Base-by-base conservation (phyloP, 2,888 invertebrate genomes). In the Belgica antarctica region DNA sequence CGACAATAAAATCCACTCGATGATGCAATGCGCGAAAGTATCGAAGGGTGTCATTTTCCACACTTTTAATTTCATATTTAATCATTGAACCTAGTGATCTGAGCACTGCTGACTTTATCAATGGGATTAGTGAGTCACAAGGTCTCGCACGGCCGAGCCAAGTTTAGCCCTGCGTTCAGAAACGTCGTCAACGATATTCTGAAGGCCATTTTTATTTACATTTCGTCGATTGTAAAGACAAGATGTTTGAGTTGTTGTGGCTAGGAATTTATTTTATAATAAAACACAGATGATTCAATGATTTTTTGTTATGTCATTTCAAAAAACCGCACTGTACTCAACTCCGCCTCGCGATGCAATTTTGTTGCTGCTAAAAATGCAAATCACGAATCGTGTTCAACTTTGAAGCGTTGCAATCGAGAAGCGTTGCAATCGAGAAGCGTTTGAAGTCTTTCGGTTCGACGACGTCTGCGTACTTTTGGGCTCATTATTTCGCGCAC, bases 121-220 rank as follows among this genome's bases (percentile, higher is more conserved):
- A n/a, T n/a, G n/a, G n/a, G n/a, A n/a, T n/a, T n/a, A n/a, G n/a
- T n/a, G n/a, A n/a, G n/a, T n/a, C n/a, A n/a, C n/a, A n/a, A n/a
- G n/a, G n/a, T n/a, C n/a, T n/a, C n/a, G n/a, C n/a, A n/a, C n/a
- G n/a, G n/a, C n/a, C n/a, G n/a, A n/a, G n/a, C n/a, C n/a, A n/a
- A n/a, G n/a, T n/a, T n/a, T n/a, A n/a, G n/a, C n/a, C n/a, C n/a
- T n/a, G n/a, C n/a, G n/a, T n/a, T n/a, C n/a, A n/a, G n/a, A n/a
- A n/a, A n/a, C n/a, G n/a, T n/a, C n/a, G n/a, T n/a, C n/a, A n/a
- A n/a, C n/a, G n/a, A n/a, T n/a, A n/a, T n/a, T n/a, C 47, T 57
- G 68, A 68, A 68, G 68, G 68, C 28, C 68, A 28, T 57, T 68
- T 68, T 57, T 68, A 68, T 68, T 68, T 68, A 68, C 68, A 68